phyloP scores from a whole-genome alignment of 2,113 vertebrate species.

The Chinchilla lanigera region DNA sequence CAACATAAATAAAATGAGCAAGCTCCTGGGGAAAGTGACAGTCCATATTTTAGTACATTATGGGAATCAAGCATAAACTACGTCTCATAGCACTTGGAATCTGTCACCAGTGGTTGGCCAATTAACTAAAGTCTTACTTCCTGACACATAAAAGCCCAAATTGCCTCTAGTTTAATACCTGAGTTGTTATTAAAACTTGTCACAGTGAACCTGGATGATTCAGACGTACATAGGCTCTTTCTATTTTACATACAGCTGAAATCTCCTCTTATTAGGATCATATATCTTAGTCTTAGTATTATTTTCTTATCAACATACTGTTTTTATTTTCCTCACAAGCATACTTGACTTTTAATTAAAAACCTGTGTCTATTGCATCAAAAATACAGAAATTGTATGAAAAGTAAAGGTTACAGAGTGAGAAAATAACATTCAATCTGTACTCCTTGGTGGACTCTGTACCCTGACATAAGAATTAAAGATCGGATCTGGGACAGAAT shows the following conservation, averaged over 20 bases:
- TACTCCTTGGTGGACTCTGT: background rate
- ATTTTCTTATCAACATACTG: background rate
- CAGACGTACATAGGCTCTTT: background rate
- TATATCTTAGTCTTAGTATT: background rate
- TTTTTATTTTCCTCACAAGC: background rate
- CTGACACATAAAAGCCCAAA: background rate
- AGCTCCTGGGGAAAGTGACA: background rate
- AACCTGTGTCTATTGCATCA: background rate
- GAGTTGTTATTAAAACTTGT: background rate
- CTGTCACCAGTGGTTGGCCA: background rate
- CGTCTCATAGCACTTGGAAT: background rate
- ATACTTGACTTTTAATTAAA: background rate
- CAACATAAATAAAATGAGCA: background rate
- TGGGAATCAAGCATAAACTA: background rate
- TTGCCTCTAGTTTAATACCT: background rate
- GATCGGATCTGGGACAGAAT: background rate
- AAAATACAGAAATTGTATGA: background rate
- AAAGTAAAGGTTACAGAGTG: background rate
- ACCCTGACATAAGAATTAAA: background rate
- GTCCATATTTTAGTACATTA: background rate
- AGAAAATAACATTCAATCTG: background rate
- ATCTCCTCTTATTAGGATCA: background rate
- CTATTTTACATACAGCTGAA: background rate
- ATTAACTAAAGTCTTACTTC: background rate
- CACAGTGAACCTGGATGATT: background rate